Conservation (phyloP, 2,888 invertebrate genomes). For the Galeopsomyia nigrocyanea region DNA sequence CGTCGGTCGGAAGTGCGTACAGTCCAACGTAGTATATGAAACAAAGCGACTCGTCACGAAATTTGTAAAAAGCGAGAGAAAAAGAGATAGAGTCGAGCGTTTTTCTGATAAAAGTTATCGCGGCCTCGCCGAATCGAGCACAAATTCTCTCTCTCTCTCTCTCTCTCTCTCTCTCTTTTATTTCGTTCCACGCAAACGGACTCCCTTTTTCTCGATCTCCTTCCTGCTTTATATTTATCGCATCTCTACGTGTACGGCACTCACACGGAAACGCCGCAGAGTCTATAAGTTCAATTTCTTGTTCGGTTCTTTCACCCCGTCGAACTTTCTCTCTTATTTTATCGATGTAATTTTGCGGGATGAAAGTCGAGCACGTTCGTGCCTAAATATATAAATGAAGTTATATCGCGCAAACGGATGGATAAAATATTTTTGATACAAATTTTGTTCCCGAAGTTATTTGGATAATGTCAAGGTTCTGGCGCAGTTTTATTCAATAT, state of each 20-base stretch:
- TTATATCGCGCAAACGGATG: too few relatives aligned
- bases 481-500: too few relatives aligned
- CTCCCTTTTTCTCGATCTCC: background rate
- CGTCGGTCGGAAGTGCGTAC: background rate
- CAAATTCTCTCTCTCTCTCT: conserved; percentile 16
- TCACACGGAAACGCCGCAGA: background rate
- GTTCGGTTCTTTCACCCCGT: background rate
- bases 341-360: too few relatives aligned
- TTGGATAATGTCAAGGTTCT: too few relatives aligned
- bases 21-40: background rate
- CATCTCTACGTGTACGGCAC: background rate
- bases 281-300: background rate
- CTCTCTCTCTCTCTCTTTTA: background rate
- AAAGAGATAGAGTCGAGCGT: background rate
- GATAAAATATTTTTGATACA: too few relatives aligned
- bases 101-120: conserved; percentile 25
- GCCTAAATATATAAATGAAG: too few relatives aligned
- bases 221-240: conserved; percentile 3
- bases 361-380: too few relatives aligned
- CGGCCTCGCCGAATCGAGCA: conserved; percentile 22
- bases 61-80: conserved; percentile 28
- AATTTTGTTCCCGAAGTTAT: too few relatives aligned
- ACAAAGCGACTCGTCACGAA: conserved; percentile 3
- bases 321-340: too few relatives aligned
- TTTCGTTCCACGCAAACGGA: background rate